Conservation (phyloP, 2,797 vertebrate genomes). For the Microchirus variegatus region DNA sequence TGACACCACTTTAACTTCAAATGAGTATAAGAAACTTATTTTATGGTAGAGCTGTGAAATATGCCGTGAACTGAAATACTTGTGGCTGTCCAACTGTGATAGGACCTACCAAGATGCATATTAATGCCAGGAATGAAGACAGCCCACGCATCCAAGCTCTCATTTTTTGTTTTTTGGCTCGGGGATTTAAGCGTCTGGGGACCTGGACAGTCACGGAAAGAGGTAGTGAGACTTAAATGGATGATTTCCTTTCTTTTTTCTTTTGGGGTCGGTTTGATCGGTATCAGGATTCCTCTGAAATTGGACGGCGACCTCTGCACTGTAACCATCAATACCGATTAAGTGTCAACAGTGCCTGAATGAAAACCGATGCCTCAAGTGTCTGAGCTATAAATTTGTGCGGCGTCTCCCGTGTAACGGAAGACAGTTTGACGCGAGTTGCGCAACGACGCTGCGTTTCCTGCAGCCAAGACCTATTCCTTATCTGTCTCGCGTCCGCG, state of each 20-base stretch:
- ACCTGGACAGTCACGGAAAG: not conserved
- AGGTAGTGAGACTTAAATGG: not conserved
- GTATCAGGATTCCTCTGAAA: constrained; percentile 7
- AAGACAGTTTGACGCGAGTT: constrained; percentile 14
- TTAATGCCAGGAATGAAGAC: not conserved
- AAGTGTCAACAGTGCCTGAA: constrained; percentile 1
- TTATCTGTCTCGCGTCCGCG: not conserved
- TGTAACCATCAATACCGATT: constrained; percentile 1
- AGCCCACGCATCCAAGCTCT: not conserved
- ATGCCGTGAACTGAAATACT: not conserved
- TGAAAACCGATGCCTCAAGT: constrained; percentile 18
- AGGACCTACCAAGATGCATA: not conserved
- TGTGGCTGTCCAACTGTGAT: not conserved
- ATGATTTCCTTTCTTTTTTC: not conserved
- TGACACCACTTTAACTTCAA: too few species aligned
- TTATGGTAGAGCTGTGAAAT: not conserved
- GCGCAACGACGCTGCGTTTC: constrained; percentile 1
- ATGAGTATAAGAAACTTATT: not conserved
- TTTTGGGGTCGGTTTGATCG: not conserved
- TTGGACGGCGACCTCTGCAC: constrained; percentile 4
- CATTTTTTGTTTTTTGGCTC: not conserved
- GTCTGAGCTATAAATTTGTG: constrained; percentile 8
- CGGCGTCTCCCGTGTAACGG: constrained; percentile 1
- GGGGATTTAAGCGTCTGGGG: not conserved
- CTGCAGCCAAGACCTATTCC: not conserved